Evolutionary conservation across 2,888 invertebrate species (phyloP), one percentile per base, ranked within the genome.

Genomic region (Amitus sp.): DNA sequence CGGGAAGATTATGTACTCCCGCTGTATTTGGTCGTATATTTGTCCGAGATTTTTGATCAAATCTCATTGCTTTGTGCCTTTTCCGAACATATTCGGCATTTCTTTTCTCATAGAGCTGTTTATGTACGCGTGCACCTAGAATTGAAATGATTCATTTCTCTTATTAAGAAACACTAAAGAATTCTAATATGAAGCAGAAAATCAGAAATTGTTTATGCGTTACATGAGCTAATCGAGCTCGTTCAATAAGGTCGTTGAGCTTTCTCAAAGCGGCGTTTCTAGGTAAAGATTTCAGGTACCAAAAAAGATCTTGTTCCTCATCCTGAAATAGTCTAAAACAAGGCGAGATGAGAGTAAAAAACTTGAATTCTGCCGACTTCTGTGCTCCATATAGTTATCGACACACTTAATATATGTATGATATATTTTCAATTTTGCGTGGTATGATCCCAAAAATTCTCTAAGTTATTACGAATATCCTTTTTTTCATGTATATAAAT

Each of bases 51-150:
- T 94, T 83, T 95, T 95, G 62, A 99, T 98, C 47, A 99, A 85
- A 19, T 99, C 98, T 80, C 98, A 98, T 85, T 99, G 98, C 84
- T 97, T 98, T 54, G 90, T 89, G 65, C 98, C 98, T 83, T 98
- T 98, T 40, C 97, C 97, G 82, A 98, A 98, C 85, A 99, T 86
- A 4, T 93, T 89, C 0, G 99, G 99, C 97, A 99, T 98, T 77
- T 97, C 96, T 85, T 96, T 96, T 73, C 92, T 88, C 68, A 99
- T 85, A 73, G 96, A 93, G 68, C 95, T 91, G 62, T 99, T 98
- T 72, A 99, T 98, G 79, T 96, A 98, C 0, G 99, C 98, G 83
- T 99, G 98, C 1, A 98, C 98, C 89, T 89, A 7, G 4, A 7
- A 23, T n/a, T n/a, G n/a, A n/a, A n/a, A n/a, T n/a, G n/a, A n/a